Percentiles rank a stretch among this genome's conserved stretches.
Evolutionary conservation across 2,113 vertebrate genomes (phyloP).

Genomic region (Ornithorhynchus anatinus): DNA sequence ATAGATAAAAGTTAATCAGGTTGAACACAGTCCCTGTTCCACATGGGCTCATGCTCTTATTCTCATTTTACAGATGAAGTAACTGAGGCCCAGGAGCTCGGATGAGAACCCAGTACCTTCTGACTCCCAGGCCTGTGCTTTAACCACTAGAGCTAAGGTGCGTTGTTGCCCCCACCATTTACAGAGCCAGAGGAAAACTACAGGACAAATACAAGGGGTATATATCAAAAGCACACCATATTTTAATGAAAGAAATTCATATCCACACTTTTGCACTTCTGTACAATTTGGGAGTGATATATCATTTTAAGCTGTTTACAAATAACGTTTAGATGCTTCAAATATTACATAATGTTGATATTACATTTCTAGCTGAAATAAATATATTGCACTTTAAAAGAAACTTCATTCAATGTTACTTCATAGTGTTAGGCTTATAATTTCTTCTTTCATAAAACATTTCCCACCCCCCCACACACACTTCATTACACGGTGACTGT

Average conservation of each 20-base stretch:
- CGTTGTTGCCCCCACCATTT: too few species aligned
- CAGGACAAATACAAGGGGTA: too few species aligned
- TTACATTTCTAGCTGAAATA: conserved; percentile 96
- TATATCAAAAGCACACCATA: conserved; percentile 66
- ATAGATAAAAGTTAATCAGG: too few species aligned
- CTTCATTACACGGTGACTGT: conserved; percentile 71
- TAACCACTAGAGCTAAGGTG: too few species aligned
- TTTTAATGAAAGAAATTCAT: conserved; percentile 77
- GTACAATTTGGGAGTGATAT: conserved; percentile 77
- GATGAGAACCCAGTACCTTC: too few species aligned
- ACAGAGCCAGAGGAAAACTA: too few species aligned
- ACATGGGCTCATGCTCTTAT: too few species aligned
- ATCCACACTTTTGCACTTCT: conserved; percentile 74
- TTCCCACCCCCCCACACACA: conserved; percentile 65
- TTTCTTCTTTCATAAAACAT: conserved; percentile 75
- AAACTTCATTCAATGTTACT: conserved; percentile 75
- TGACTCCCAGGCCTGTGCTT: too few species aligned
- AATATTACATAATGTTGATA: conserved; percentile 89
- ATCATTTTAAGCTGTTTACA: conserved; percentile 94
- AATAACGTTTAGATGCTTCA: conserved; percentile 89
- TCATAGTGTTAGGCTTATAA: conserved; percentile 73
- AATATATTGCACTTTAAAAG: conserved; percentile 99
- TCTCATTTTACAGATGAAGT: too few species aligned
- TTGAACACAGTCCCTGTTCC: too few species aligned
- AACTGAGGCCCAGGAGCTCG: too few species aligned